Conservation (phyloP, 2,888 invertebrate genomes). For the Agonopterix subpropinquella region DNA sequence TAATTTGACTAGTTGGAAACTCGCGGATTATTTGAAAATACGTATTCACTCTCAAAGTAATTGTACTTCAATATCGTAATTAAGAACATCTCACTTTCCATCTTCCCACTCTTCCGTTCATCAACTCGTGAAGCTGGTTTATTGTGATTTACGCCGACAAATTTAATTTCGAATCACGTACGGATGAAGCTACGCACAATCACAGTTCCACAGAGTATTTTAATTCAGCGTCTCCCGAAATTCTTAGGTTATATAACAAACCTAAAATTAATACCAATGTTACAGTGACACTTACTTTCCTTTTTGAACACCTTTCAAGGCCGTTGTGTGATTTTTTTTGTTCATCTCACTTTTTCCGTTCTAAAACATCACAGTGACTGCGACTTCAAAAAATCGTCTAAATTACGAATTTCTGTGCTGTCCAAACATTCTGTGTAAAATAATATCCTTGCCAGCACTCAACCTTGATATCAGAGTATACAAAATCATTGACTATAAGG, state of each 20-base stretch:
- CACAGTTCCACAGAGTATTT: no score
- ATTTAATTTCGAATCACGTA: conserved; percentile 13
- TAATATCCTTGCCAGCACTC: conserved; percentile 24
- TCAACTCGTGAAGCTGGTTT: neutral
- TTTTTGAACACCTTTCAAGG: no score
- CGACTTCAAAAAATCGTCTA: neutral
- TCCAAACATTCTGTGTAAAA: conserved; percentile 18
- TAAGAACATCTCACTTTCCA: neutral
- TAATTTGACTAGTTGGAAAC: no score
- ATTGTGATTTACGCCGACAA: conserved; percentile 10
- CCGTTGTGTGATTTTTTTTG: neutral
- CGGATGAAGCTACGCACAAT: neutral
- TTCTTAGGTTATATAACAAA: no score
- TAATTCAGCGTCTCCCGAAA: no score
- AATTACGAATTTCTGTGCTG: conserved; percentile 6
- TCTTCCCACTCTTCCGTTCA: neutral
- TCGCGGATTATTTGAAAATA: no score
- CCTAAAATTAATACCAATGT: no score
- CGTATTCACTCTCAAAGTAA: no score
- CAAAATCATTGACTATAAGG: conserved; percentile 5
- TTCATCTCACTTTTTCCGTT: neutral
- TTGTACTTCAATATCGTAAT: conserved; percentile 1
- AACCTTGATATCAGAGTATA: conserved; percentile 17
- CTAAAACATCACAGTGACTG: neutral
- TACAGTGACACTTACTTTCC: no score